Conservation (phyloP, 2,113 vertebrate species). For the Sinocyclocheilus maitianheensis region DNA sequence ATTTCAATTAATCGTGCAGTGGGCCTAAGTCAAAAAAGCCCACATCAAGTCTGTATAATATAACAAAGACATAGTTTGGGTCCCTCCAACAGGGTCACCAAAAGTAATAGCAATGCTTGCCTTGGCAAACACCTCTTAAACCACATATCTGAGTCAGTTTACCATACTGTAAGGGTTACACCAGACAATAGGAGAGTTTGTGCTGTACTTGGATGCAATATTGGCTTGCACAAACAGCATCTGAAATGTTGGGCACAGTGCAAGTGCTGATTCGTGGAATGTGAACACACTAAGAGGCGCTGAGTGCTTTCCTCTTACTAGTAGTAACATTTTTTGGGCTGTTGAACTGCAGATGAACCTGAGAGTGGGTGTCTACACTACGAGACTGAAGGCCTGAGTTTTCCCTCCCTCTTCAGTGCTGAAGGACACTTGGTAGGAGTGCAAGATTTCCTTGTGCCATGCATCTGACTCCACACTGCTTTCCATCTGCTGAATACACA, state of each 20-base stretch:
- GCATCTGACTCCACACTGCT: constrained; percentile 23
- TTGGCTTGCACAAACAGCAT: background rate
- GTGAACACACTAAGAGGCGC: background rate
- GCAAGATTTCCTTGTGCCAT: constrained; percentile 33
- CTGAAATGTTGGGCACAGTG: background rate
- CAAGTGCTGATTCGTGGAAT: background rate
- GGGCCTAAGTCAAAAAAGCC: no score
- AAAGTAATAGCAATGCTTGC: background rate
- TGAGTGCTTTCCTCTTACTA: background rate
- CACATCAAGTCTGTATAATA: background rate
- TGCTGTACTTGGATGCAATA: background rate
- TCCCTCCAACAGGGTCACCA: background rate
- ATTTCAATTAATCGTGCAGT: no score
- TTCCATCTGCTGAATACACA: background rate
- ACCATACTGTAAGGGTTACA: background rate
- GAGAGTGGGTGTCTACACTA: constrained; percentile 1
- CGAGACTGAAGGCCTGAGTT: constrained; percentile 8
- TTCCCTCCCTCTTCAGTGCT: constrained; percentile 15
- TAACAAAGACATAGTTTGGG: background rate
- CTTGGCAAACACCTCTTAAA: background rate
- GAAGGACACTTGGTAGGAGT: constrained; percentile 38
- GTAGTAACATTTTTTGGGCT: background rate
- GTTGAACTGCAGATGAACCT: constrained; percentile 37
- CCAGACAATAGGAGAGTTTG: background rate
- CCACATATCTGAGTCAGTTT: background rate